Evolutionary conservation across 2,888 invertebrate genomes (phyloP).

Genomic region (Tetranychus truncatus): DNA sequence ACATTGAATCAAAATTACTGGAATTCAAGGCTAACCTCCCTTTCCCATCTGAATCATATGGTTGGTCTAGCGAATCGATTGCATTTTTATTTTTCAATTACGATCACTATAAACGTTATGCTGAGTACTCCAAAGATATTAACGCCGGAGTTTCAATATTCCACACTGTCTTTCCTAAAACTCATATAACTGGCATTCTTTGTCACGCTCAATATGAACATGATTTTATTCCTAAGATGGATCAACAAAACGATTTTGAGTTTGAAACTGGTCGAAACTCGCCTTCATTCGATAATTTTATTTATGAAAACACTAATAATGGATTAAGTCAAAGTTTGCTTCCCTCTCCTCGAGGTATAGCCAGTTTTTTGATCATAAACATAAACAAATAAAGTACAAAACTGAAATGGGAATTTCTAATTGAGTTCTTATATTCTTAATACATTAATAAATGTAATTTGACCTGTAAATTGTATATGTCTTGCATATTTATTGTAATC

Average conservation of each 20-base stretch:
- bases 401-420: too few relatives aligned
- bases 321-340: too few relatives aligned
- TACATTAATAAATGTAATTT: too few relatives aligned
- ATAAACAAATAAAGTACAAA: too few relatives aligned
- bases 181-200: background rate
- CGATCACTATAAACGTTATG: background rate
- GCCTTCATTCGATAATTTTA: too few relatives aligned
- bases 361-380: too few relatives aligned
- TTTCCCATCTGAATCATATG: background rate
- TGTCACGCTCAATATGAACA: constrained; percentile 11
- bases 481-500: too few relatives aligned
- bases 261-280: too few relatives aligned
- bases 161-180: background rate
- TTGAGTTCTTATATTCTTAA: too few relatives aligned
- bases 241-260: background rate
- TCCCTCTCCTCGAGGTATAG: too few relatives aligned
- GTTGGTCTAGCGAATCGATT: background rate
- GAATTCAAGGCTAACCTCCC: background rate
- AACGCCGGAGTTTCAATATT: constrained; percentile 2
- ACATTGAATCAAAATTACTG: background rate
- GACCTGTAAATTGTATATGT: too few relatives aligned
- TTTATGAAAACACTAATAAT: too few relatives aligned
- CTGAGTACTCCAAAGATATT: background rate
- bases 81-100: constrained; percentile 11
- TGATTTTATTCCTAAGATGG: background rate